phyloP scores from a whole-genome alignment of 2,888 invertebrate genomes.

The Lampropteryx suffumata region DNA sequence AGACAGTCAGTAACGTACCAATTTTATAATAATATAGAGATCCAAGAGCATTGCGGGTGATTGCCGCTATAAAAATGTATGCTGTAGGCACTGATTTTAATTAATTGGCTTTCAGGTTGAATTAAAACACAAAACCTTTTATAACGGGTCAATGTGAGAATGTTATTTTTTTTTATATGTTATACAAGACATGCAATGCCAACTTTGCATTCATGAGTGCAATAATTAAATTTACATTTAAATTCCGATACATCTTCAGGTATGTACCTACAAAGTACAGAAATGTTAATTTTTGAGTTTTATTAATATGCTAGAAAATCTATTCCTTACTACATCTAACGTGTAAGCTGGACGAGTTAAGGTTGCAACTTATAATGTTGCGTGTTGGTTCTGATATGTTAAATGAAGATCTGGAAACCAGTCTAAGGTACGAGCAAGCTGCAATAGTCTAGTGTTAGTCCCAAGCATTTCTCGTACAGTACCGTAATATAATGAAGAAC shows the following conservation, averaged over 20 bases:
- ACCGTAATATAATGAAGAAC: constrained; percentile 29
- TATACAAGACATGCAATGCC: too few species aligned
- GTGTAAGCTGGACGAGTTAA: too few species aligned
- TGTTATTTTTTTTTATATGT: neutral
- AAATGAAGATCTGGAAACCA: constrained; percentile 24
- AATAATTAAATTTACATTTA: too few species aligned
- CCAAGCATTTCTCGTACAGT: constrained; percentile 10
- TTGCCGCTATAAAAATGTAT: constrained; percentile 76
- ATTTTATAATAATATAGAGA: constrained; percentile 26
- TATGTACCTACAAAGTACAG: neutral
- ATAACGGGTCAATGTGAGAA: constrained; percentile 1
- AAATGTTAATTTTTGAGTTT: too few species aligned
- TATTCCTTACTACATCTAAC: too few species aligned
- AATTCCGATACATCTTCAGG: too few species aligned
- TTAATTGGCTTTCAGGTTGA: constrained; percentile 50
- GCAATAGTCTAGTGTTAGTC: constrained; percentile 22
- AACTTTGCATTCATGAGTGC: too few species aligned
- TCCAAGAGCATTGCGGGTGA: constrained; percentile 58
- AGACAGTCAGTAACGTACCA: too few species aligned
- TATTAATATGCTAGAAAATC: too few species aligned
- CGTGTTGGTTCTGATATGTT: too few species aligned
- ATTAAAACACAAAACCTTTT: constrained; percentile 31
- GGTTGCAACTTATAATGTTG: too few species aligned
- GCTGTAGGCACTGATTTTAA: constrained; percentile 59
- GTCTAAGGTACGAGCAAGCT: constrained; percentile 18